Evolutionary conservation across 2,797 vertebrate genomes (phyloP).

Genomic region (Eulemur coronatus): DNA sequence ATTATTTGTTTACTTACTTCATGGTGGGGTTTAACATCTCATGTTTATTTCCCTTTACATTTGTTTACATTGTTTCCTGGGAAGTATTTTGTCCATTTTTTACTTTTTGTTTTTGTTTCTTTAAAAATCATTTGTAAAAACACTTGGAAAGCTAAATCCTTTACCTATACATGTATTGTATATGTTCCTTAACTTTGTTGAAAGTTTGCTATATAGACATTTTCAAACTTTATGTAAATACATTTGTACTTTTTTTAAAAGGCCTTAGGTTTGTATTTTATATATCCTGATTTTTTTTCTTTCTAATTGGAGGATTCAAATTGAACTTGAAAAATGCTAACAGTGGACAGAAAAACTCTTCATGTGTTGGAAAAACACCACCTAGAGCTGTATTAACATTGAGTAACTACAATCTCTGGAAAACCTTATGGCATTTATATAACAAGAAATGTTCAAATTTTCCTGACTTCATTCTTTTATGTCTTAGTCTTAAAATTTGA

Average conservation of each 20-base stretch:
- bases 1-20: neutral
- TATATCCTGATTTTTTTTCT: neutral
- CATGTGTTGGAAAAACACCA: neutral
- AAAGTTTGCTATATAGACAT: neutral
- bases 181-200: neutral
- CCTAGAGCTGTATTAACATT: neutral
- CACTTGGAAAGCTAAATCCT: neutral
- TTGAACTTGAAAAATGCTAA: neutral
- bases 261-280: neutral
- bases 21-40: neutral
- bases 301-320: neutral
- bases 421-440: neutral
- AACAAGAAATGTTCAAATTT: neutral
- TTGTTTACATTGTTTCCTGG: neutral
- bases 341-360: neutral
- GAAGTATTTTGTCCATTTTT: neutral
- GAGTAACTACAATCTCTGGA: neutral
- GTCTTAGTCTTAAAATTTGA: neutral
- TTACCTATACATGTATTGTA: neutral
- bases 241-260: neutral
- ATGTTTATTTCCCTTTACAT: neutral
- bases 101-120: neutral
- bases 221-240: neutral
- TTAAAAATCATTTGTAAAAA: neutral
- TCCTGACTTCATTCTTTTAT: neutral